Evolutionary conservation across 2,797 vertebrate genomes (phyloP), one percentile per base, ranked within the genome.

Genomic region (Kryptolebias ocellatus): DNA sequence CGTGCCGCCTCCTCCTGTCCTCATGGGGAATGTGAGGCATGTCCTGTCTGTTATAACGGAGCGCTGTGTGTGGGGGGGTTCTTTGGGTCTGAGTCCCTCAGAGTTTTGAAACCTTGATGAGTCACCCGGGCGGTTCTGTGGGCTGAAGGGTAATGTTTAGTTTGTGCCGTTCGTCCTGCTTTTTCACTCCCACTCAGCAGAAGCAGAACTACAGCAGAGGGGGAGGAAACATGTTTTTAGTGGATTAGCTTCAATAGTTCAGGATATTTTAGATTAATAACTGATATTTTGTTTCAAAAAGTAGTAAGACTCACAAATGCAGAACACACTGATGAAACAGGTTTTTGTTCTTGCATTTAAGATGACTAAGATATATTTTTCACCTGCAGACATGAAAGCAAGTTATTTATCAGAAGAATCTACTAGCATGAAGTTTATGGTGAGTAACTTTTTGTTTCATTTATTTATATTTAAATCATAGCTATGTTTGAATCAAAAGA

Each of bases 361-460:
- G 6, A 39, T 2, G 1, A 10, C 10, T 11, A 10, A 10, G 2
- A 2, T 39, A 2, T 11, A 3, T 28, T 73, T 81, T 10, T 64
- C 53, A 3, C 67, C 83, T 76, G 6, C 87, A 93, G 92, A 67
- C 45, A 83, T 81, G 60, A 84, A 77, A 76, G 71, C 57, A 68
- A 78, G 68, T 55, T 57, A 57, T 80, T 66, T 45, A 72, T 60
- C 52, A 73, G 66, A 63, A 80, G 76, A 90, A 82, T 73, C 89
- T 64, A 87, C 75, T 93, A 92, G 91, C 83, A 93, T 92, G 56
- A 89, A 86, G 83, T 92, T 88, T 91, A 93, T 92, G 91, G 93
- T 94, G 68, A 92, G 89, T 88, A 52, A 17, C 14, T 27, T 15
- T 14, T 0, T 24, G 20, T 24, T 24, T 24, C 20, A 24, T 24